phyloP scores from a whole-genome alignment of 2,113 vertebrate genomes.

The Myrmecobius fasciatus region DNA sequence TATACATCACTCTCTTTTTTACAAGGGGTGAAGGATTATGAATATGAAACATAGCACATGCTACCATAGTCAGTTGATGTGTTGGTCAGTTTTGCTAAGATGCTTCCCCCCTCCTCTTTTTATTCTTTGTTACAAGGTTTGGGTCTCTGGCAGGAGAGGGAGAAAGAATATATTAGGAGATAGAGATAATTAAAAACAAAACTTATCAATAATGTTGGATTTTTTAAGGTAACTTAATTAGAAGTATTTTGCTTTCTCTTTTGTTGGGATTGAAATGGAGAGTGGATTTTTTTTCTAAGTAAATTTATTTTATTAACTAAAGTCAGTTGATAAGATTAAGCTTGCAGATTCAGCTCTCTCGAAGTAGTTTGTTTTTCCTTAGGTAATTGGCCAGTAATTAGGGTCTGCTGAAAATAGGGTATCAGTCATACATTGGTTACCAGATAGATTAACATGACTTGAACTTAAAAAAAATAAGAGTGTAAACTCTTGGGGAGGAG shows the following conservation, averaged over 20 bases:
- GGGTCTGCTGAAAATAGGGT: not conserved
- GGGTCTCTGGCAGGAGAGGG: not conserved
- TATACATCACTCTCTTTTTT: not conserved
- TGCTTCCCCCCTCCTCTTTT: not conserved
- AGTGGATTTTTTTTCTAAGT: not conserved
- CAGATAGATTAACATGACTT: not conserved
- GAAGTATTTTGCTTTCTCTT: not conserved
- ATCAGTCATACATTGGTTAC: not conserved
- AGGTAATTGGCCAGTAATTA: constrained; percentile 22
- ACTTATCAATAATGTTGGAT: not conserved
- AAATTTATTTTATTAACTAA: not conserved
- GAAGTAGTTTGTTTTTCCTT: constrained; percentile 29
- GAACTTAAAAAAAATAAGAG: not conserved
- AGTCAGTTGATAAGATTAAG: not conserved
- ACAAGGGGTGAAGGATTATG: not conserved
- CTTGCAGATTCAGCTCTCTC: constrained; percentile 1
- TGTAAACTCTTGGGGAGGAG: not conserved
- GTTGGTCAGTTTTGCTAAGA: not conserved
- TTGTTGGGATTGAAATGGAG: not conserved
- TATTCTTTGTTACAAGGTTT: not conserved
- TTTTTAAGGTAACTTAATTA: not conserved
- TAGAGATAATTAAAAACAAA: not conserved
- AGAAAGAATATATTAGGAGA: not conserved
- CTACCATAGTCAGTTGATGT: not conserved
- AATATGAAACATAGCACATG: not conserved